phyloP scores from a whole-genome alignment of 2,113 vertebrate genomes.

The Saimiri boliviensis region DNA sequence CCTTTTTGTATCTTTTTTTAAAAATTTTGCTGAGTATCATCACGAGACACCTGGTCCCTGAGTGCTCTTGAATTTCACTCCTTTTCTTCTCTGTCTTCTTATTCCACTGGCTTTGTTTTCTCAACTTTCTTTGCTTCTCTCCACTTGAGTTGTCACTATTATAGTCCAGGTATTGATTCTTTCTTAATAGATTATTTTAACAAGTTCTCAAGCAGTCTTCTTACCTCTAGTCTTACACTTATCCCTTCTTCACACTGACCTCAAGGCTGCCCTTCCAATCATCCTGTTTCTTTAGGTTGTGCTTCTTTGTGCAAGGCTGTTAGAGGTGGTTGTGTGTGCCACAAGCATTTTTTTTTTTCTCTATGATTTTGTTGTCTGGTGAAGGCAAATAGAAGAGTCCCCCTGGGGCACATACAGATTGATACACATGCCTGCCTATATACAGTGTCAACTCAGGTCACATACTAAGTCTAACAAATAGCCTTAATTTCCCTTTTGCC shows the following conservation, averaged over 20 bases:
- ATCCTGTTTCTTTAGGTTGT: background rate
- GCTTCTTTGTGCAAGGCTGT: background rate
- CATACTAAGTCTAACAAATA: background rate
- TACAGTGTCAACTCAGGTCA: background rate
- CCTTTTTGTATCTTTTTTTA: background rate
- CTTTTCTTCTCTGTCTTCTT: background rate
- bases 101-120: background rate
- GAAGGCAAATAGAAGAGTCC: background rate
- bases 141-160: background rate
- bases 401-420: too few relatives aligned
- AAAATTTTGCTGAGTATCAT: background rate
- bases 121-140: background rate
- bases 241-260: background rate
- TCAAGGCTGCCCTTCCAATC: background rate
- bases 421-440: background rate
- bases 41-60: background rate
- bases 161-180: background rate
- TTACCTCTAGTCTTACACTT: background rate
- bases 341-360: background rate
- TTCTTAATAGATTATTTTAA: background rate
- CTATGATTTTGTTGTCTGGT: background rate
- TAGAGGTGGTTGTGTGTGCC: background rate
- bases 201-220: background rate
- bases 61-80: background rate
- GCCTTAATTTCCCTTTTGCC: background rate